Evolutionary conservation across 2,888 invertebrate species (phyloP).

Genomic region (Tetragonisca angustula): DNA sequence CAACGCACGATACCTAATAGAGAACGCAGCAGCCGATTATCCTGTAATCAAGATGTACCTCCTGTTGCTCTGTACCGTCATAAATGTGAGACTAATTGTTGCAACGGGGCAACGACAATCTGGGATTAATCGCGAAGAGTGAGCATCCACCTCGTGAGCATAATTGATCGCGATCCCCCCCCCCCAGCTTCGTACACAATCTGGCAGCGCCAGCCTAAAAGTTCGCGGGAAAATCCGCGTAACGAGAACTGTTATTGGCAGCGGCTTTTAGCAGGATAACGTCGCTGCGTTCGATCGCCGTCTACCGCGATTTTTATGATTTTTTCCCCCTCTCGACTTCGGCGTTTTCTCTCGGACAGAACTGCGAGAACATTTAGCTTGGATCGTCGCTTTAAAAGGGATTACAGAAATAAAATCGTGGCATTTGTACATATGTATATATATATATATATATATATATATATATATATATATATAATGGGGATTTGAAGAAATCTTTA

Average conservation of each 20-base stretch:
- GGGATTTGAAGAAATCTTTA: too few species aligned
- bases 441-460: too few species aligned
- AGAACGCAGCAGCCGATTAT: slow-evolving; percentile 7
- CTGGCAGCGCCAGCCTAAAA: slow-evolving; percentile 13
- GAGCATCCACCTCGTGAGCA: slow-evolving; percentile 1
- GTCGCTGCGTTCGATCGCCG: slow-evolving; percentile 28
- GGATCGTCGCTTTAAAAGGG: neutral
- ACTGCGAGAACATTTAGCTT: neutral
- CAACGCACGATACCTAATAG: neutral
- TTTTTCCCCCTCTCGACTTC: neutral
- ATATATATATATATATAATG: too few species aligned
- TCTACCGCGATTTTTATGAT: slow-evolving; percentile 28
- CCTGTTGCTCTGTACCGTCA: slow-evolving; percentile 16
- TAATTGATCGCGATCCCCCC: slow-evolving; percentile 32
- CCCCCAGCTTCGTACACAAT: slow-evolving; percentile 6
- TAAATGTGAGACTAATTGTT: slow-evolving; percentile 17
- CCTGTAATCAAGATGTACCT: slow-evolving; percentile 18
- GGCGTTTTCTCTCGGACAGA: neutral
- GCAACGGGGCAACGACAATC: neutral
- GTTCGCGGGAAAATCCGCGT: slow-evolving; percentile 13
- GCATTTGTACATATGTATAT: too few species aligned
- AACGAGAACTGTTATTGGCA: slow-evolving; percentile 52
- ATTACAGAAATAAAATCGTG: neutral
- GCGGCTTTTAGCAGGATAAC: slow-evolving; percentile 46
- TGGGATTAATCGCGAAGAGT: slow-evolving; percentile 1